A percentile compares a stretch with the other conserved stretches of the same genome.
Evolutionary conservation across 2,113 vertebrate species (phyloP).

Genomic region (Podiceps cristatus): DNA sequence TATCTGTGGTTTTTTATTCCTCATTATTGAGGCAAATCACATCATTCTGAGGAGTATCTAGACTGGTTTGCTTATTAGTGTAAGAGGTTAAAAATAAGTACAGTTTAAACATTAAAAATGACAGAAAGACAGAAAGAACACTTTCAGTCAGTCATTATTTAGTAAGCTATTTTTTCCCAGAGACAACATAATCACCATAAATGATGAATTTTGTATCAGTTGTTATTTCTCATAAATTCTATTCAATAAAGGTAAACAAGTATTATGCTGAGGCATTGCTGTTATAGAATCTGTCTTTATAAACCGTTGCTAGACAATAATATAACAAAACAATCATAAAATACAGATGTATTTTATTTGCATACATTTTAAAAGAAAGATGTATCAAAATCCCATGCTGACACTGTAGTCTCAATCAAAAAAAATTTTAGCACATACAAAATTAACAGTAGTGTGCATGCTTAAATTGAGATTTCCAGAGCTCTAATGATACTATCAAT

Average conservation of each 20-base stretch:
- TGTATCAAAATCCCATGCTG: background rate
- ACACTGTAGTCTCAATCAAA: background rate
- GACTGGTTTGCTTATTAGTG: background rate
- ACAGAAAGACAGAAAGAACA: background rate
- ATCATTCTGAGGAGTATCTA: background rate
- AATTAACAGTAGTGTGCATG: background rate
- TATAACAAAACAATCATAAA: background rate
- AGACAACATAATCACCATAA: background rate
- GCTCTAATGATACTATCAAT: background rate
- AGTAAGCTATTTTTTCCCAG: background rate
- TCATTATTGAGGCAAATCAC: background rate
- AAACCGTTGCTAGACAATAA: background rate
- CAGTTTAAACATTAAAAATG: background rate
- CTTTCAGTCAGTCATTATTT: background rate
- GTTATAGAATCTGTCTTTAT: background rate
- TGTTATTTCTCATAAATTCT: background rate
- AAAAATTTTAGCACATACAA: background rate
- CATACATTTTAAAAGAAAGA: background rate
- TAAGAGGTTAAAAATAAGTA: background rate
- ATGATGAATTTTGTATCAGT: background rate
- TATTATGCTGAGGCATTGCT: background rate
- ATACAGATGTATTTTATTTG: background rate
- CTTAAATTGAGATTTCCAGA: background rate
- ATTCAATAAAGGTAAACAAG: background rate
- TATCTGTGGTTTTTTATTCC: background rate